A percentile compares a stretch with the other conserved stretches of the same genome.
These are phyloP conservation scores for Pseudorhombus dupliciocellatus DNA, from an alignment of 2,113 vertebrate species.

Conservation along the genomic window DNA sequence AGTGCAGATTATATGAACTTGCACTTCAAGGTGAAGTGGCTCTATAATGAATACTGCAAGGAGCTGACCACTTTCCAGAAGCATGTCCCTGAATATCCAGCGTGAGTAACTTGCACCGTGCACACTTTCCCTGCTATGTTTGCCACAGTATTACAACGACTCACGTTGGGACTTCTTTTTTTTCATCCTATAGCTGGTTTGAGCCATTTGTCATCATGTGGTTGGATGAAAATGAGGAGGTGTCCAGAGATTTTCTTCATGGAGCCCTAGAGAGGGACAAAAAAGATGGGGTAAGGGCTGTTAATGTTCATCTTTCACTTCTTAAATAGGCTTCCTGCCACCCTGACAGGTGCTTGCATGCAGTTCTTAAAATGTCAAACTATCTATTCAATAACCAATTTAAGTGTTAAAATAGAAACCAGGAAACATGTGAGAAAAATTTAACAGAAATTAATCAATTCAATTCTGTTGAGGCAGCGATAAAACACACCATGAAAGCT, in stretches of 20 bases:
- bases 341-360: neutral
- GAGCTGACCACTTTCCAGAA: conserved; percentile 91
- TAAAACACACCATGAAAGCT: conserved; percentile 24
- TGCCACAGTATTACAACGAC: neutral
- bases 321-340: neutral
- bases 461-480: conserved; percentile 41
- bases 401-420: neutral
- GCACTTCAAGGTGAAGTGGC: conserved; percentile 99
- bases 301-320: neutral
- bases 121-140: neutral
- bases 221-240: conserved; percentile 98
- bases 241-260: conserved; percentile 94
- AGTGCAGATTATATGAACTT: conserved; percentile 99
- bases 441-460: conserved; percentile 16
- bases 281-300: conserved; percentile 91
- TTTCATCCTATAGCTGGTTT: conserved; percentile 87
- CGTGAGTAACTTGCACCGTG: conserved; percentile 81
- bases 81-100: conserved; percentile 93
- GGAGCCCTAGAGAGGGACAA: conserved; percentile 95
- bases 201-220: conserved; percentile 98
- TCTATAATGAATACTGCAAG: conserved; percentile 96
- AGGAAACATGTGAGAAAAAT: conserved; percentile 5
- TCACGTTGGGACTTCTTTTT: conserved; percentile 11
- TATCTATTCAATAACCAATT: too few species aligned
- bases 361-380: too few species aligned